phyloP scores from a whole-genome alignment of 2,113 vertebrate species.

The Pluvialis apricaria region DNA sequence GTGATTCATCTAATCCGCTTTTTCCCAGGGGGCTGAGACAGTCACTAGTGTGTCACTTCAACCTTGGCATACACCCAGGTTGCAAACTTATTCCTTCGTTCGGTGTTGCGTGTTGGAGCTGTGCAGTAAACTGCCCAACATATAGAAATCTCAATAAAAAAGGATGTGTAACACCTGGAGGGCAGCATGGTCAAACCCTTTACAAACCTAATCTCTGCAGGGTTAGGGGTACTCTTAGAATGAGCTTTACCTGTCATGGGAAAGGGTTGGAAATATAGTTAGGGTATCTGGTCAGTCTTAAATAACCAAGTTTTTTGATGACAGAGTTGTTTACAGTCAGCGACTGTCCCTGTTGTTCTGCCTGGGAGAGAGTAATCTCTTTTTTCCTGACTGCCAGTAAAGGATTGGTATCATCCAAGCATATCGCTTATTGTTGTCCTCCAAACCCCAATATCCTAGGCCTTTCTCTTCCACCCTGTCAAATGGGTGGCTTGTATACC shows the following conservation, averaged over 20 bases:
- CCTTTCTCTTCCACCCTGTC: background rate
- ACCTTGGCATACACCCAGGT: background rate
- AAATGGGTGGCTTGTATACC: background rate
- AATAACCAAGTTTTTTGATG: background rate
- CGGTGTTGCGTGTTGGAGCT: background rate
- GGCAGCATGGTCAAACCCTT: background rate
- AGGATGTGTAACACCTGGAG: background rate
- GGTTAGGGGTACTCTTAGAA: background rate
- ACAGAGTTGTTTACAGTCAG: background rate
- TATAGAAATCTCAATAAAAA: background rate
- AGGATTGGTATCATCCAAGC: background rate
- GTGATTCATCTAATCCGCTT: conserved; percentile 15
- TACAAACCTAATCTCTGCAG: background rate
- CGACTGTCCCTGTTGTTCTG: background rate
- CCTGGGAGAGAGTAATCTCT: background rate
- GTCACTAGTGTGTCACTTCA: background rate
- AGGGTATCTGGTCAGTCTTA: background rate
- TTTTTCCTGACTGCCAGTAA: background rate
- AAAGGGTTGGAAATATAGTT: background rate
- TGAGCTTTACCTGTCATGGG: background rate
- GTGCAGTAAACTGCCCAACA: background rate
- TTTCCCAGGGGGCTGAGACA: background rate
- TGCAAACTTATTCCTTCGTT: background rate
- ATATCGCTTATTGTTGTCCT: background rate
- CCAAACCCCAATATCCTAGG: background rate